phyloP scores from a whole-genome alignment of 2,888 invertebrate genomes.

The Pammene aurita region DNA sequence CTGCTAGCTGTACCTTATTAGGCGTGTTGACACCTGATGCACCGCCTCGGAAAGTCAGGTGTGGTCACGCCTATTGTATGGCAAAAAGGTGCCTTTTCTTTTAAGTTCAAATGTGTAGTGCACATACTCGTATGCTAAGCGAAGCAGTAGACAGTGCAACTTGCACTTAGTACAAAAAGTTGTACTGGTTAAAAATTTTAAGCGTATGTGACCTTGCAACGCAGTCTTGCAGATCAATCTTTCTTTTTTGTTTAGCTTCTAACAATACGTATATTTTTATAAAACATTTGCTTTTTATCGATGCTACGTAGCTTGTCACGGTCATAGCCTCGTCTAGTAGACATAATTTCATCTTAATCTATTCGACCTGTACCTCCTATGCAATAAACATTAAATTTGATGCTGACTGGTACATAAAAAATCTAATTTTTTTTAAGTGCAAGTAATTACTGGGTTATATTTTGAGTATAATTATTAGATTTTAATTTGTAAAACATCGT shows the following conservation, averaged over 20 bases:
- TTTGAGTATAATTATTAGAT: no score
- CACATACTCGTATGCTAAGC: neutral
- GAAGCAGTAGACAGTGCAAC: slow-evolving; percentile 1
- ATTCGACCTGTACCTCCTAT: no score
- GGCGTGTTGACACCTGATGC: no score
- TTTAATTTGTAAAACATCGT: no score
- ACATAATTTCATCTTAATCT: neutral
- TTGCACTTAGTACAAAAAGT: slow-evolving; percentile 3
- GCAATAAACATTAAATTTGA: no score
- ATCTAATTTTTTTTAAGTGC: no score
- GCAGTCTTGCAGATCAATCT: neutral
- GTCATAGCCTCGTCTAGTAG: neutral
- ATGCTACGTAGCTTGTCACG: neutral
- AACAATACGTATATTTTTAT: neutral
- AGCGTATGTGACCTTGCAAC: slow-evolving; percentile 7
- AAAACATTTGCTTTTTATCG: neutral
- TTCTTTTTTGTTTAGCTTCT: neutral
- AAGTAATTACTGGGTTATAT: no score
- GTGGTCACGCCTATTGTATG: no score
- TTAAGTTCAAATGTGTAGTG: neutral
- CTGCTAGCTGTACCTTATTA: neutral
- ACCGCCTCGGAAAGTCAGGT: no score
- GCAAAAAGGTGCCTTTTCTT: neutral
- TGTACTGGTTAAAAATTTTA: slow-evolving; percentile 3
- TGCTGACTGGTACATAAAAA: no score